phyloP scores from a whole-genome alignment of 2,888 invertebrate species.

The Argyresthia albistria region DNA sequence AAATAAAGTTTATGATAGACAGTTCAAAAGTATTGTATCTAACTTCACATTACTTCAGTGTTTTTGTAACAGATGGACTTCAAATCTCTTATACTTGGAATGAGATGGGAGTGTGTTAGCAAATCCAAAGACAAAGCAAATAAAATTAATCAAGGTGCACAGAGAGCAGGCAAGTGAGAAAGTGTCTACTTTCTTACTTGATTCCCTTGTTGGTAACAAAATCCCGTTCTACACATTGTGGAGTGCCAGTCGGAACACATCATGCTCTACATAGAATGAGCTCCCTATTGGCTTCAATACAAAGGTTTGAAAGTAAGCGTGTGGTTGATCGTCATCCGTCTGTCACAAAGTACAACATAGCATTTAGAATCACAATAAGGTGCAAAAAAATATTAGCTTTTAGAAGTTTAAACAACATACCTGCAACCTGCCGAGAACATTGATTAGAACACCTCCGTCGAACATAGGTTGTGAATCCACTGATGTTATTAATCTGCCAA shows the following conservation, averaged over 20 bases:
- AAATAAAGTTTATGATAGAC: too few relatives aligned
- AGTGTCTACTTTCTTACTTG: slow-evolving; percentile 33
- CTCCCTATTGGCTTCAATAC: slow-evolving; percentile 90
- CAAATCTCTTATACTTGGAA: too few relatives aligned
- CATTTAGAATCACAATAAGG: not conserved
- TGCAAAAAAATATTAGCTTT: not conserved
- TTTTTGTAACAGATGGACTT: too few relatives aligned
- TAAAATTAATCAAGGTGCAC: not conserved
- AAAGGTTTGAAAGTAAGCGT: slow-evolving; percentile 95
- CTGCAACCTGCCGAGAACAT: slow-evolving; percentile 96
- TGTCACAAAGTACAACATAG: slow-evolving; percentile 49
- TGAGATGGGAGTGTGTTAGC: too few relatives aligned
- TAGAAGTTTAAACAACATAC: slow-evolving; percentile 64
- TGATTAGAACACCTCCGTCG: slow-evolving; percentile 96
- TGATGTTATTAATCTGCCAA: slow-evolving; percentile 91
- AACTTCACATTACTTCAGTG: too few relatives aligned
- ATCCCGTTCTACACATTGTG: slow-evolving; percentile 74
- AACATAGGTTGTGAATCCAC: slow-evolving; percentile 98
- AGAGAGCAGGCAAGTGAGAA: not conserved
- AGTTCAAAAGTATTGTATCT: too few relatives aligned
- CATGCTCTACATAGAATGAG: slow-evolving; percentile 95
- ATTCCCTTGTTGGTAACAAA: slow-evolving; percentile 14
- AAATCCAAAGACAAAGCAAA: too few relatives aligned
- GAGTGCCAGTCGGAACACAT: slow-evolving; percentile 93
- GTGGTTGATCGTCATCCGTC: slow-evolving; percentile 96